A percentile compares a stretch with the other conserved stretches of the same genome.
These are phyloP conservation scores for Telmatherina bonti DNA, from an alignment of 2,797 vertebrate genomes.

Conservation along the genomic window DNA sequence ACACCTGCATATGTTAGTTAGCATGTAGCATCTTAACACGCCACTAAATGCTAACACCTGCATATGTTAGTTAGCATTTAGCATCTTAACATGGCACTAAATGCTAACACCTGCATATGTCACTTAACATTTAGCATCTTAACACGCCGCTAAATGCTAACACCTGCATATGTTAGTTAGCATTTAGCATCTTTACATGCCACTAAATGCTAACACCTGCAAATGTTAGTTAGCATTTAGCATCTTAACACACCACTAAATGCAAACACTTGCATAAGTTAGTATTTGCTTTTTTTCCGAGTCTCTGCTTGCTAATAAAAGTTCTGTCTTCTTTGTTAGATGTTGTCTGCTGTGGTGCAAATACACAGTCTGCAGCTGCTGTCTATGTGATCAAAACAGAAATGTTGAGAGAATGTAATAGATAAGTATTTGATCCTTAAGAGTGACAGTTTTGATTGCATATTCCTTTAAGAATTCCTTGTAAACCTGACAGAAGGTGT, in stretches of 20 bases:
- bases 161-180: background rate
- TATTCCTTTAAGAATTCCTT: background rate
- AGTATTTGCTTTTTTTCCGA: background rate
- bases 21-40: background rate
- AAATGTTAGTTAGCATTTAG: background rate
- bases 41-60: background rate
- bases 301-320: background rate
- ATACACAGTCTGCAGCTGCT: background rate
- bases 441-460: conserved; percentile 1
- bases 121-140: no score
- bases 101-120: background rate
- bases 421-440: background rate
- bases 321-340: background rate
- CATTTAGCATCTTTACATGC: background rate
- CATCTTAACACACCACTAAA: background rate
- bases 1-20: background rate
- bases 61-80: background rate
- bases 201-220: background rate
- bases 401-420: background rate
- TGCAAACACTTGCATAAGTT: background rate
- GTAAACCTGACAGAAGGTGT: conserved; percentile 11
- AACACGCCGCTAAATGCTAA: background rate
- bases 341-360: background rate
- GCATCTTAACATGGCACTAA: background rate
- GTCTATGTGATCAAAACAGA: background rate